A percentile compares a stretch with the other conserved stretches of the same genome.
Evolutionary conservation across 2,113 vertebrate genomes (phyloP).

Genomic region (Zapornia atra): DNA sequence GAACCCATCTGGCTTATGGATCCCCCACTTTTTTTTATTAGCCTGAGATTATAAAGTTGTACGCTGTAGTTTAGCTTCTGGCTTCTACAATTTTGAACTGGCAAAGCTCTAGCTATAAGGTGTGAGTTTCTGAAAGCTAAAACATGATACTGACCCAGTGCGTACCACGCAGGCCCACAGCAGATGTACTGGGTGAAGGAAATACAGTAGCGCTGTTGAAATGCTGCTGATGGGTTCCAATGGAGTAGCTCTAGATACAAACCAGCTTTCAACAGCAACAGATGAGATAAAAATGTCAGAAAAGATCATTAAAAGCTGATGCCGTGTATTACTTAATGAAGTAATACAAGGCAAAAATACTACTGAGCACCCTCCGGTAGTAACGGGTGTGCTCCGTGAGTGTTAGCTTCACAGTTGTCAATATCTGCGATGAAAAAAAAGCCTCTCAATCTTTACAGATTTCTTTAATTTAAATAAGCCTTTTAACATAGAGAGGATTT

Average conservation of each 20-base stretch:
- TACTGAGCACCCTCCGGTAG: background rate
- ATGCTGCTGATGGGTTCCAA: constrained; percentile 44
- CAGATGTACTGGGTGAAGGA: constrained; percentile 56
- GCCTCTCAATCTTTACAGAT: constrained; percentile 65
- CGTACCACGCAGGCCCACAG: constrained; percentile 45
- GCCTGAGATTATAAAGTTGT: constrained; percentile 69
- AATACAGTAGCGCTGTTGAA: constrained; percentile 34
- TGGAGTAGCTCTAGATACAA: constrained; percentile 41
- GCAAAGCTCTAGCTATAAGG: constrained; percentile 67
- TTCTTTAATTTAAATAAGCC: constrained; percentile 80
- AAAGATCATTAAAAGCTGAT: background rate
- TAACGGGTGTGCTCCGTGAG: background rate
- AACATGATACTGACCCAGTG: constrained; percentile 24
- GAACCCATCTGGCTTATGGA: constrained; percentile 73
- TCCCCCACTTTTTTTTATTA: constrained; percentile 50
- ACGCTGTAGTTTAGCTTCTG: constrained; percentile 68
- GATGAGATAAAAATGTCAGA: constrained; percentile 18
- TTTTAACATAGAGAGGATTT: constrained; percentile 71
- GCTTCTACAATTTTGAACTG: constrained; percentile 70
- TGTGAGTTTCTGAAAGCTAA: constrained; percentile 69
- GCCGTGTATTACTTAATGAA: constrained; percentile 35
- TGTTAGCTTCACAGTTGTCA: constrained; percentile 31
- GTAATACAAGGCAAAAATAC: constrained; percentile 6
- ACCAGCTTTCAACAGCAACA: constrained; percentile 35
- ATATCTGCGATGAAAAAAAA: constrained; percentile 42